Evolutionary conservation across 1,140 invertebrate species (phyloP).

Genomic region (Cardiocondyla obscurior): DNA sequence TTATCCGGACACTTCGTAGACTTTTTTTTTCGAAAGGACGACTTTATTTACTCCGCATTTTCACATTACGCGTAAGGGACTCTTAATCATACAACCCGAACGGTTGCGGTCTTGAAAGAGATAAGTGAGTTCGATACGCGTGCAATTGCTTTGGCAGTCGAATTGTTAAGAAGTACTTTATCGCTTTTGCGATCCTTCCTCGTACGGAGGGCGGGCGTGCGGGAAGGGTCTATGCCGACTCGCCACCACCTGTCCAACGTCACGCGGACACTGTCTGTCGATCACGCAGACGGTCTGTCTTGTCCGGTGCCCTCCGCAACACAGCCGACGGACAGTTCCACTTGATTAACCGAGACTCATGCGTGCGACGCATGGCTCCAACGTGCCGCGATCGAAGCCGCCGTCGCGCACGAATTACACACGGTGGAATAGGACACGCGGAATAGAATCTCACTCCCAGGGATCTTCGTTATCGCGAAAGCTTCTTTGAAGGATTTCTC

Average conservation of each 20-base stretch:
- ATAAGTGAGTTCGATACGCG: neutral
- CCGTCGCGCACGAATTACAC: slow-evolving; percentile 64
- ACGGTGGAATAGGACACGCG: neutral
- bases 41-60: neutral
- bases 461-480: neutral
- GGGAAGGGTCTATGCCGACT: neutral
- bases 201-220: neutral
- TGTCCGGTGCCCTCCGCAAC: slow-evolving; percentile 59
- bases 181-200: slow-evolving; percentile 24
- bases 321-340: slow-evolving; percentile 78
- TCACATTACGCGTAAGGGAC: neutral
- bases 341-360: slow-evolving; percentile 82
- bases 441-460: slow-evolving; percentile 19
- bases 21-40: neutral
- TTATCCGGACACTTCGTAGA: neutral
- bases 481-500: neutral
- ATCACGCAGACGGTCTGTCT: slow-evolving; percentile 63
- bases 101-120: neutral
- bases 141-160: neutral
- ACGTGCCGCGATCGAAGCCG: slow-evolving; percentile 58
- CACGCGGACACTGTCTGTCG: slow-evolving; percentile 66
- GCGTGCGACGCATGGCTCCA: slow-evolving; percentile 72
- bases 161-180: slow-evolving; percentile 23
- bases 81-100: neutral
- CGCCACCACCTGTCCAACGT: slow-evolving; percentile 75